phyloP scores from a whole-genome alignment of 1,140 invertebrate species.

The Mya arenaria region DNA sequence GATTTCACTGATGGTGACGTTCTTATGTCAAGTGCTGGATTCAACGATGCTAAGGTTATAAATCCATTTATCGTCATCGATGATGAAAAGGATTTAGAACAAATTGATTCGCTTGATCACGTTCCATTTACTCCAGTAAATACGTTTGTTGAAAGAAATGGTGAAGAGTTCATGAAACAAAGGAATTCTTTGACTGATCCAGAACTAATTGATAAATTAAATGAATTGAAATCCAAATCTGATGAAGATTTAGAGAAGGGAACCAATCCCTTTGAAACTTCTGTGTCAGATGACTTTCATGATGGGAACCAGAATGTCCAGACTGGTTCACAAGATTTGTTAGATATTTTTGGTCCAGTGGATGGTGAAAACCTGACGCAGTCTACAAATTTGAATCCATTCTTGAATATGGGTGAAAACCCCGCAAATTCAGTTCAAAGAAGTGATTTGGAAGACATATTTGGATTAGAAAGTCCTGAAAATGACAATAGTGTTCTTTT shows the following conservation, averaged over 20 bases:
- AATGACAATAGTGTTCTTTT: not conserved
- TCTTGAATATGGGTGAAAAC: conserved; percentile 7
- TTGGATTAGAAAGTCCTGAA: not conserved
- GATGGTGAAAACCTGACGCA: not conserved
- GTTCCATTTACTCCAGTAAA: conserved; percentile 22
- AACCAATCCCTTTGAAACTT: conserved; percentile 15
- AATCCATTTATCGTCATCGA: not conserved
- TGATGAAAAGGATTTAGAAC: not conserved
- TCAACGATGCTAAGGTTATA: not conserved
- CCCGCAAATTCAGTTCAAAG: not conserved
- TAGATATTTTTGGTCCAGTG: not conserved
- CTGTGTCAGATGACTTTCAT: not conserved
- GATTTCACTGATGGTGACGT: not conserved
- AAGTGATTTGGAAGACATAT: not conserved
- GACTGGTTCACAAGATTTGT: conserved; percentile 37
- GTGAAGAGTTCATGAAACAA: not conserved
- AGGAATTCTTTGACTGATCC: not conserved
- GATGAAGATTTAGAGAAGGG: not conserved
- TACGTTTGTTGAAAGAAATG: not conserved
- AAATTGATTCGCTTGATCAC: not conserved
- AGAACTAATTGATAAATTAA: not conserved
- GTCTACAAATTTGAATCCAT: conserved; percentile 14
- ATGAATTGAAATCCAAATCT: not conserved
- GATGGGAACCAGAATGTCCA: conserved; percentile 1
- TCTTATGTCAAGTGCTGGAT: not conserved